phyloP scores from a whole-genome alignment of 2,113 vertebrate species.

The Lampris incognitus region DNA sequence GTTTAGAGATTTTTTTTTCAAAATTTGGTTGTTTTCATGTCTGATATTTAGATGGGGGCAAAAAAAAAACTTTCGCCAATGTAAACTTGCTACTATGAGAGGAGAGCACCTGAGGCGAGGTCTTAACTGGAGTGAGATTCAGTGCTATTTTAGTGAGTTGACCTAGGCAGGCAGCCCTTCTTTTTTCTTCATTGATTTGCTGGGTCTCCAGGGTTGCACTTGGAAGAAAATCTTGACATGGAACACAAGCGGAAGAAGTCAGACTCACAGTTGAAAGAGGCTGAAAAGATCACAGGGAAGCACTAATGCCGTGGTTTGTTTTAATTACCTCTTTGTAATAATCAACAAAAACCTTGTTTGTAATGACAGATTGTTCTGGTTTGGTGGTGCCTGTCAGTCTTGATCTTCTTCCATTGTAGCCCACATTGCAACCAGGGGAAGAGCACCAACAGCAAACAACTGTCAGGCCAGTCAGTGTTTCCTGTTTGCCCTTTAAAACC shows the following conservation, averaged over 20 bases:
- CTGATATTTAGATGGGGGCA: neutral
- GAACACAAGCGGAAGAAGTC: constrained; percentile 13
- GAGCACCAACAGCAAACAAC: neutral
- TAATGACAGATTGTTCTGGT: neutral
- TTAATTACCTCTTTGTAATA: constrained; percentile 5
- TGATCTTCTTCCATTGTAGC: neutral
- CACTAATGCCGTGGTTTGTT: constrained; percentile 5
- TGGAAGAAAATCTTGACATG: constrained; percentile 18
- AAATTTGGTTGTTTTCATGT: neutral
- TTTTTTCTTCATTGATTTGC: neutral
- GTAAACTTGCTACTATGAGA: constrained; percentile 38
- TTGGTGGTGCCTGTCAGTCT: neutral
- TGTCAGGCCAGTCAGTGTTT: neutral
- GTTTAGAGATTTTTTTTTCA: constrained; percentile 51
- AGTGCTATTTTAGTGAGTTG: neutral
- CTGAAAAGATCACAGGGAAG: neutral
- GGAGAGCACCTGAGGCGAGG: constrained; percentile 13
- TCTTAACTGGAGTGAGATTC: constrained; percentile 9
- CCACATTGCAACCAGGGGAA: neutral
- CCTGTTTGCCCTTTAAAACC: neutral
- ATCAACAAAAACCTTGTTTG: neutral
- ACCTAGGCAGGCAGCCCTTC: constrained; percentile 8
- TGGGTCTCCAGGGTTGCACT: neutral
- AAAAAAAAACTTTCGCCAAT: constrained; percentile 21
- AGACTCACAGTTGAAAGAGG: constrained; percentile 17